phyloP scores from a whole-genome alignment of 2,888 invertebrate genomes.

The Chrysolina oricalcia region DNA sequence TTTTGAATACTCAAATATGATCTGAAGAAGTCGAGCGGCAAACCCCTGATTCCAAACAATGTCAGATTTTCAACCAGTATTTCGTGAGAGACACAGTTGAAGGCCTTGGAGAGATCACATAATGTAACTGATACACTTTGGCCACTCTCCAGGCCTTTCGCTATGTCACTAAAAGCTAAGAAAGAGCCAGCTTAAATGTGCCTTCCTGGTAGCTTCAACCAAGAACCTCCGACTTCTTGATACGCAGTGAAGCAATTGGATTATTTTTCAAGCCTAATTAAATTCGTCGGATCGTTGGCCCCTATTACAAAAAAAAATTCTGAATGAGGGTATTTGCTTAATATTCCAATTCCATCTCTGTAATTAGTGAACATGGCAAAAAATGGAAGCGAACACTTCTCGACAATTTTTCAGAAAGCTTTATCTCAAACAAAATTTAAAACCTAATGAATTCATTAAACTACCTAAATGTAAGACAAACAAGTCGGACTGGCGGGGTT shows the following conservation, averaged over 20 bases:
- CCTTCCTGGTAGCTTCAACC: too few relatives aligned
- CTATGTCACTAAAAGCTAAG: too few relatives aligned
- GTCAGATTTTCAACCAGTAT: too few relatives aligned
- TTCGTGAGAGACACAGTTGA: too few relatives aligned
- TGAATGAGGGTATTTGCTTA: neutral
- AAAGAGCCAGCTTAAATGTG: too few relatives aligned
- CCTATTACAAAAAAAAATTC: neutral
- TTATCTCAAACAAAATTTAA: constrained; percentile 31
- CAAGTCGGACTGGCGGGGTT: constrained; percentile 24
- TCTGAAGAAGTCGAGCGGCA: too few relatives aligned
- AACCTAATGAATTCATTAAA: constrained; percentile 41
- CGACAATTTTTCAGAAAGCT: constrained; percentile 28
- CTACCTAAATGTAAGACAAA: constrained; percentile 40
- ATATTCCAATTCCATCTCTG: neutral
- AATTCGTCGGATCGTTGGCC: neutral
- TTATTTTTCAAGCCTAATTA: neutral
- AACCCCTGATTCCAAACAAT: too few relatives aligned
- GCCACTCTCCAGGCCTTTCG: too few relatives aligned
- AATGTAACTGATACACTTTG: too few relatives aligned
- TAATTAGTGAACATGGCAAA: constrained; percentile 21
- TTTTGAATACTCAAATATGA: too few relatives aligned
- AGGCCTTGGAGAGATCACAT: too few relatives aligned
- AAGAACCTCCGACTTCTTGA: neutral
- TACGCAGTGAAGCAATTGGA: neutral
- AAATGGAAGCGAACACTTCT: constrained; percentile 12